Evolutionary conservation across 2,888 invertebrate genomes (phyloP), one percentile per base, ranked within the genome.

Genomic region (Charanyca ferruginea): DNA sequence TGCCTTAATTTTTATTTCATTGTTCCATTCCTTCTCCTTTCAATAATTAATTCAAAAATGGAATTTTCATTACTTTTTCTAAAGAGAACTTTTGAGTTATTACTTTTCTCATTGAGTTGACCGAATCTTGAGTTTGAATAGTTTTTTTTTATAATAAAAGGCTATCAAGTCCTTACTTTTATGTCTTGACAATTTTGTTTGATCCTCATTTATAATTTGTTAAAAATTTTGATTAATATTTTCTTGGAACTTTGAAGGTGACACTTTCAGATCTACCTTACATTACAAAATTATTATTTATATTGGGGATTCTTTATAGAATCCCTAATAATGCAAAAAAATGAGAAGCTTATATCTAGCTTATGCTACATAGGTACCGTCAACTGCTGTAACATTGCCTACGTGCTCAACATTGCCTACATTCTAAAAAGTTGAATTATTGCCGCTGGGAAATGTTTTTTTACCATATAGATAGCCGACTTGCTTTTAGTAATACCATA

Each of bases 31-130:
- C 20, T 7, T 20, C 47, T 61, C n/a, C 20, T 7, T 38, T 22
- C 23, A 32, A 42, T 49, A 74, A 68, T 68, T 51, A 68, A 68
- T 68, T 45, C 44, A 20, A 55, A 74, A 74, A 74, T 74, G 54
- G 42, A 55, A 55, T 42, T 55, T 49, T 61, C 18, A 68, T 68
- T 55, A 51, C 41, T 44, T 53, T 66, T 54, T 49, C 7, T n/a
- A 41, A 44, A 45, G 16, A 32, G 23, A 74, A 38, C 44, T 28
- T 54, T 67, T 67, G 49, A 73, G 32, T 67, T 61, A 74, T 72
- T 55, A 55, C 72, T 51, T 74, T 74, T 68, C 22, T 42, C 22
- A 54, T 61, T 66, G 38, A 45, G 23, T 45, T 44, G 9, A 18
- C 23, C 4, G 28, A 23, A 51, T 42, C 20, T 28, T 54, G 22